Evolutionary conservation across 2,888 invertebrate species (phyloP), one percentile per base, ranked within the genome.

Genomic region (Eustalomyia histrio): DNA sequence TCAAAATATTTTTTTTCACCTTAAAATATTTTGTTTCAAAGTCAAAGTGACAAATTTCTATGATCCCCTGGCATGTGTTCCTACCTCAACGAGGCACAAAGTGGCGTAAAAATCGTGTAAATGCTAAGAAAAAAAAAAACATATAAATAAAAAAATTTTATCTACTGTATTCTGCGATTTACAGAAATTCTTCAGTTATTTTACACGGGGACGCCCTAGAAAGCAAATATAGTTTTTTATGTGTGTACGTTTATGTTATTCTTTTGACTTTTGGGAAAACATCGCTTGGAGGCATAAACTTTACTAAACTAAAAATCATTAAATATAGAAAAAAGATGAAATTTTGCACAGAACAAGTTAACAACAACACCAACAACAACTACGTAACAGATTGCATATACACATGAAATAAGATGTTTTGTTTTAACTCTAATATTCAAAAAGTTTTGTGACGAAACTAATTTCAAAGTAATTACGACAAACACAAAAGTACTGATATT

Each of bases 401-500:
- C 21, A 39, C 50, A 58, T 55, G 29, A 68, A 76, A 67, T 60
- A 76, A 76, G 65, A 72, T 76, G 74, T 81, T 74, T 80, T 84
- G 43, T 83, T 18, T 71, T 61, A 74, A 76, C 76, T 72, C 21
- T 71, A 55, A 63, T 71, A 69, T 63, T 71, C 71, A 76, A 85
- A 87, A 88, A 86, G 86, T 87, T 88, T 85, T 85, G 84, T 72
- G 74, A 84, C 86, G 86, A 87, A 88, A 88, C 88, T 88, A 87
- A 88, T 88, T 87, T 88, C 87, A 87, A 87, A 88, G 88, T 88
- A 88, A 88, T 88, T 88, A 88, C 86, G 85, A 83, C 86, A 71
- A 74, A 86, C 86, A 87, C 86, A 88, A 88, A 88, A 87, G 85
- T 87, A 86, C 85, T 85, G 87, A 88, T 88, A 86, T 87, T 88